Conservation (phyloP, 2,797 vertebrate species). For the Onychomys arenicola region DNA sequence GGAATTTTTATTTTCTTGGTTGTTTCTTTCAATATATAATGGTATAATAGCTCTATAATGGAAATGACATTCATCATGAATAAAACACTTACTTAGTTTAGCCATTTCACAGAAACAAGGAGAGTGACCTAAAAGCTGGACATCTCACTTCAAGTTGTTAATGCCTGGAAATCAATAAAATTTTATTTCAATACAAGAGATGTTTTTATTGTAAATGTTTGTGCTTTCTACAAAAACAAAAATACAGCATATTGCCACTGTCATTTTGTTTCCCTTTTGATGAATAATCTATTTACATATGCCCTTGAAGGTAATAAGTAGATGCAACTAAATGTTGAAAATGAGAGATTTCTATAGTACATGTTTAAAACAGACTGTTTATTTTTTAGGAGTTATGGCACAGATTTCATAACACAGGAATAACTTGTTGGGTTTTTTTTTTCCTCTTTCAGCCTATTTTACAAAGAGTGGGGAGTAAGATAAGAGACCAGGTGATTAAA, state of each 20-base stretch:
- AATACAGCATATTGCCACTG: not conserved
- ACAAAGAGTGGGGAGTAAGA: not conserved
- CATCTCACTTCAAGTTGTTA: not conserved
- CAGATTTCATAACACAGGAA: not conserved
- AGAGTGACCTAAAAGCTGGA: not conserved
- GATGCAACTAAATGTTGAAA: not conserved
- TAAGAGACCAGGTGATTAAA: accelerated
- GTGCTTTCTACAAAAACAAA: not conserved
- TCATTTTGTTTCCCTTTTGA: not conserved
- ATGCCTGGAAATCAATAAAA: not conserved
- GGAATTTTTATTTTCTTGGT: not conserved
- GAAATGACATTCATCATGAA: not conserved
- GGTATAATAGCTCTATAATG: not conserved
- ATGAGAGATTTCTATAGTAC: not conserved
- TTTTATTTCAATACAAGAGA: not conserved
- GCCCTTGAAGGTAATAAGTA: not conserved
- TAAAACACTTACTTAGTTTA: not conserved
- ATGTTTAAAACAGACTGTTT: not conserved
- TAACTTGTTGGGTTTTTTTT: not conserved
- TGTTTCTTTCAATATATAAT: not conserved
- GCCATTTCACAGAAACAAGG: not conserved
- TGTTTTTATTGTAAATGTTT: not conserved
- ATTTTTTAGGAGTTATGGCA: not conserved
- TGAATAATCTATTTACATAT: not conserved
- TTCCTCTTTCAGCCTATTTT: not conserved